Conservation (phyloP, 1,140 invertebrate genomes). For the Gryllus bimaculatus region DNA sequence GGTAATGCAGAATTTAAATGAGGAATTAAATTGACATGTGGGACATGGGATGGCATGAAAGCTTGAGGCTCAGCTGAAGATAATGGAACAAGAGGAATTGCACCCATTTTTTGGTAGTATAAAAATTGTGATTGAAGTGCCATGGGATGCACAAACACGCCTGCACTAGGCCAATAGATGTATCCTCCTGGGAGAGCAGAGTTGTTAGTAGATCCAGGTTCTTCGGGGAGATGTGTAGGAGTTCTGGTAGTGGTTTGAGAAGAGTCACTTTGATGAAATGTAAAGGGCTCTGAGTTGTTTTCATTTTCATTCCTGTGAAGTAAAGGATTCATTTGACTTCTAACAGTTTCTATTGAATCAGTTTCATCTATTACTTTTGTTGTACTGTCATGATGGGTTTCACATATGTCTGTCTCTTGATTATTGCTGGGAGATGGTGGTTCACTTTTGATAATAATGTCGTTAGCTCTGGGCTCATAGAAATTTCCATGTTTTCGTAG, state of each 20-base stretch:
- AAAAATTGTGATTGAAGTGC: constrained; percentile 58
- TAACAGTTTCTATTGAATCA: no score
- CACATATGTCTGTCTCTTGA: neutral
- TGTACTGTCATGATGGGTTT: neutral
- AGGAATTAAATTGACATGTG: neutral
- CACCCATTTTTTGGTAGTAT: constrained; percentile 61
- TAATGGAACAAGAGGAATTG: constrained; percentile 23
- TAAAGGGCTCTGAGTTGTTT: neutral
- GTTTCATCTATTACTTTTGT: neutral
- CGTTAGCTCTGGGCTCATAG: constrained; percentile 41
- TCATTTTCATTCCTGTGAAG: neutral
- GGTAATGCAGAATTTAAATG: neutral
- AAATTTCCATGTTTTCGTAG: constrained; percentile 49
- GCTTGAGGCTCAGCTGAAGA: constrained; percentile 1
- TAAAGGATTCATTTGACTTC: no score
- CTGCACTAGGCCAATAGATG: constrained; percentile 59
- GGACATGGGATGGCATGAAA: constrained; percentile 10
- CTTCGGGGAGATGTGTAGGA: constrained; percentile 26
- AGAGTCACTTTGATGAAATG: neutral
- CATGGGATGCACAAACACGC: constrained; percentile 60
- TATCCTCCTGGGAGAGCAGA: constrained; percentile 28
- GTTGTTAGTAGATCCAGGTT: neutral
- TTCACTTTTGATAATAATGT: neutral
- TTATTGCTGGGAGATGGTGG: neutral
- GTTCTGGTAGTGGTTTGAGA: neutral